Evolutionary conservation across 2,888 invertebrate genomes (phyloP), one percentile per base, ranked within the genome.

Genomic region (Melieria omissa): DNA sequence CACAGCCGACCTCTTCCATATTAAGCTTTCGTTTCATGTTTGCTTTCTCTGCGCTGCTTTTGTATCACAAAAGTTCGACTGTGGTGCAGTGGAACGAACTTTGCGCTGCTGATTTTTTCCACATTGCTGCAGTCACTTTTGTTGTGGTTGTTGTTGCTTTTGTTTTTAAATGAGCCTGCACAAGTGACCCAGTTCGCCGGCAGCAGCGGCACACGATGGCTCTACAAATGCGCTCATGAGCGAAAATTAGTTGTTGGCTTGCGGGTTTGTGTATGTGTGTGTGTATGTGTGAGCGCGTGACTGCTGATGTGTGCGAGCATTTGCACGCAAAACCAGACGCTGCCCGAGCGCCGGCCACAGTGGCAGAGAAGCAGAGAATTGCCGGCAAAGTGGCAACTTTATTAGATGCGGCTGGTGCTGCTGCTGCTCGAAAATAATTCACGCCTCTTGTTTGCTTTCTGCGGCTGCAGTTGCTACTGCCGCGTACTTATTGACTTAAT

Each of bases 61-160:
- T 29, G 29, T 29, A 29, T 29, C 29, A 29, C 29, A 29, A 29
- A 29, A 29, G 29, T 29, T 29, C 29, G 29, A 29, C 29, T 29
- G 29, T 29, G 29, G 29, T 5, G 52, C 49, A 64, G 64, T 52
- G 64, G 41, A 64, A 64, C 52, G 64, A 64, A 64, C 64, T 64
- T 52, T 49, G 2, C 29, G 41, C 10, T 64, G 46, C 41, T 64
- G 49, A 8, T 41, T 49, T 64, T 64, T 14, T 52, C 29, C 7
- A 12, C 14, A 44, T 65, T 64, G 68, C 14, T 67, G 57, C 47
- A 29, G 45, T 42, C 10, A 5, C 5, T 55, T 10, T 63, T 70
- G 55, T 63, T 63, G n/a, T 63, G 44, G 63, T 63, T 14, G 45
- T 58, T 49, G 45, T 45, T 46, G n/a, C n/a, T 46, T 63, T 63